A percentile compares a stretch with the other conserved stretches of the same genome.
phyloP scores from a whole-genome alignment of 2,113 vertebrate species.

The Peucedramus taeniatus region DNA sequence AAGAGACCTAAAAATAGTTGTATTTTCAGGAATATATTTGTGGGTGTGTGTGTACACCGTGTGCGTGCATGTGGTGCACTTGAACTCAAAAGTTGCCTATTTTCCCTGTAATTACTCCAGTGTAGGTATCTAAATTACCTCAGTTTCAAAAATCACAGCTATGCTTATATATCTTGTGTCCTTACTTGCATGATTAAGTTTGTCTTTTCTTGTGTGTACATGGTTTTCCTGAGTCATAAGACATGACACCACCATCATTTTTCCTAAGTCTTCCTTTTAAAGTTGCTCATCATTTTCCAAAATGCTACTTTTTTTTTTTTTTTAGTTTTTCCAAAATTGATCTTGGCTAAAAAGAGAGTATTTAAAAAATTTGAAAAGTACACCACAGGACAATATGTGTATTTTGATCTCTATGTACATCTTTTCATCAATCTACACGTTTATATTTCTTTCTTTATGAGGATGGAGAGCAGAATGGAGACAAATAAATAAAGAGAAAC shows the following conservation, averaged over 20 bases:
- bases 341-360: background rate
- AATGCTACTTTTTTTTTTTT: background rate
- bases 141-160: background rate
- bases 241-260: background rate
- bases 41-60: background rate
- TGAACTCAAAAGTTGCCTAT: background rate
- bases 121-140: background rate
- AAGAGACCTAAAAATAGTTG: background rate
- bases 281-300: background rate
- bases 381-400: background rate
- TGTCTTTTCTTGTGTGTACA: background rate
- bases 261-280: background rate
- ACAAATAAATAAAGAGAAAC: conserved; percentile 46
- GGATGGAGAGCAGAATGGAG: background rate
- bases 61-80: background rate
- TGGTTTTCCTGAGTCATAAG: background rate
- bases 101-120: background rate
- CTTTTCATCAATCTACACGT: background rate
- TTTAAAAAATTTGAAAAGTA: background rate
- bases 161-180: background rate
- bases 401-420: background rate
- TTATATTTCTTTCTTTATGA: conserved; percentile 11
- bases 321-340: background rate
- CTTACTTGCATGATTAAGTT: background rate
- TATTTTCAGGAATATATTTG: background rate